Base-by-base conservation (phyloP, 23 tunicate species). In the Trididemnum clinides region DNA sequence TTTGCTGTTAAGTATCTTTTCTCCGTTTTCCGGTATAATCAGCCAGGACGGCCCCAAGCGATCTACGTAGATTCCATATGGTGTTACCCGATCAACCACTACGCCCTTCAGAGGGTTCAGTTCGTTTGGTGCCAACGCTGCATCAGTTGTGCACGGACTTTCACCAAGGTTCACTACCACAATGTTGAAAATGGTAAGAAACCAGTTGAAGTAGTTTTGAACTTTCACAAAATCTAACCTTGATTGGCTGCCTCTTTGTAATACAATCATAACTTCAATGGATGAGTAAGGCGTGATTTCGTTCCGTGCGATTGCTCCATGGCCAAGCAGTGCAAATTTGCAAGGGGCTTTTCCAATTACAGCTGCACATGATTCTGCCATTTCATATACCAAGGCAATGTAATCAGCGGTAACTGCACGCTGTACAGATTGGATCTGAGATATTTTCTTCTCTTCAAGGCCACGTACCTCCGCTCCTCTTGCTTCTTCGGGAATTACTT, bases 341-440 rank as follows among this genome's bases (percentile, higher is more conserved):
- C 75, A 66, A 4, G 75, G 75, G 37, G 75, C 37, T 32, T 66
- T 66, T 31, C 75, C 75, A 36, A 66, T 3, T 37, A 66, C 5
- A 5, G n/a, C 37, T 23, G 4, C 2, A 20, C 75, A 66, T 30
- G 75, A 29, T 6, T 31, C 22, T 15, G 22, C 31, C 2, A 31
- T 32, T 2, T 66, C 12, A 32, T 20, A 66, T 4, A 66, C n/a
- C 10, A 66, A 3, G 31, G 75, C 36, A 37, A 29, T 4, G 12
- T 29, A 28, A 6, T 32, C 37, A 2, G 75, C 36, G 4, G 75
- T 66, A n/a, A 32, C 75, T 7, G 37, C 31, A 4, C 10, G 7
- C n/a, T 66, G 75, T 6, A 66, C 6, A 31, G 75, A 36, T 31
- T 66, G 75, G 6, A 66, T 37, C 5, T 66, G 75, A n/a, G n/a